Percentiles rank a stretch among this genome's conserved stretches.
These are phyloP conservation scores for Pinctada fucata DNA, from an alignment of 2,888 invertebrate species.

Conservation along the genomic window DNA sequence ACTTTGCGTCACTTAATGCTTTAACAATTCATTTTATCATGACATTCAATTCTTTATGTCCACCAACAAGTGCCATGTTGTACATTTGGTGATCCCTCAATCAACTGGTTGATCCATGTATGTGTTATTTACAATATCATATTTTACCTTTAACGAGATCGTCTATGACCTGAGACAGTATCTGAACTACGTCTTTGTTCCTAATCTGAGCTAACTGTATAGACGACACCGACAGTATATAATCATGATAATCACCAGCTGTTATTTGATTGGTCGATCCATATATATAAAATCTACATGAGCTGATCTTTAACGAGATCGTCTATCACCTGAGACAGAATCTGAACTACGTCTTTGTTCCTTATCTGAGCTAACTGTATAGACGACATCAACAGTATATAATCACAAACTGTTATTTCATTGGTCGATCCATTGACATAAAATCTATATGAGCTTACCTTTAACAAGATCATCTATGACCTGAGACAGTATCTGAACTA, in stretches of 20 bases:
- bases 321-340: constrained; percentile 95
- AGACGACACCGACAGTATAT: constrained; percentile 93
- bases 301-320: constrained; percentile 91
- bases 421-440: no score
- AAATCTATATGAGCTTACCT: constrained; percentile 77
- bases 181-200: constrained; percentile 93
- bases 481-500: constrained; percentile 94
- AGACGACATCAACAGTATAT: constrained; percentile 95
- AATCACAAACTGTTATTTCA: constrained; percentile 98
- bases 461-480: constrained; percentile 97
- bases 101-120: no score
- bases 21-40: no score
- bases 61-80: no score
- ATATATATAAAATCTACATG: no score
- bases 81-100: no score
- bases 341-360: constrained; percentile 93
- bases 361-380: constrained; percentile 94
- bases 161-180: constrained; percentile 95
- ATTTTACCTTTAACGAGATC: constrained; percentile 91
- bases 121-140: no score
- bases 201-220: constrained; percentile 94
- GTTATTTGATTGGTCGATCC: constrained; percentile 81
- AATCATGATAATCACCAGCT: constrained; percentile 90
- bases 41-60: no score
- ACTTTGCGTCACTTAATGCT: no score